phyloP scores from a whole-genome alignment of 1,140 invertebrate species.

The Microplitis mediator region DNA sequence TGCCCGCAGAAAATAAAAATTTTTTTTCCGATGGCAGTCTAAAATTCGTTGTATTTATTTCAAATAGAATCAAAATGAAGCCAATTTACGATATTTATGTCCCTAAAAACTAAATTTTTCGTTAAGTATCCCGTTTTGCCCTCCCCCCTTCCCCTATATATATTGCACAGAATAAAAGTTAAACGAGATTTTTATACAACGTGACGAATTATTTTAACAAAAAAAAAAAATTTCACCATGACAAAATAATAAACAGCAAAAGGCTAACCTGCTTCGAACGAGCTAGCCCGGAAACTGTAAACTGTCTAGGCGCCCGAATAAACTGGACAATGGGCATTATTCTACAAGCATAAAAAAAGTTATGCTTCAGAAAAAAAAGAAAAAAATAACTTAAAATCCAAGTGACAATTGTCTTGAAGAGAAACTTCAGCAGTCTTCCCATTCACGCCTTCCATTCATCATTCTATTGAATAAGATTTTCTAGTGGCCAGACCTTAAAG shows the following conservation, averaged over 20 bases:
- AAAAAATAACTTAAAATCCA: neutral
- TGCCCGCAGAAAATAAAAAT: too few species aligned
- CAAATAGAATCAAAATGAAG: too few species aligned
- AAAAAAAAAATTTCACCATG: too few species aligned
- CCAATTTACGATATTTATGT: too few species aligned
- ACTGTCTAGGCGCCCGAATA: neutral
- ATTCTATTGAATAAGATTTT: constrained; percentile 5
- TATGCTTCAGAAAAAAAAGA: neutral
- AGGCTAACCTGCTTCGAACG: neutral
- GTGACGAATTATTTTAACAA: too few species aligned
- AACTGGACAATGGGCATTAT: constrained; percentile 13
- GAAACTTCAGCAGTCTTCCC: constrained; percentile 12
- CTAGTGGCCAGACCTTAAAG: neutral
- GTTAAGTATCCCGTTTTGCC: too few species aligned
- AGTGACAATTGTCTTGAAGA: constrained; percentile 14
- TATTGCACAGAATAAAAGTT: too few species aligned
- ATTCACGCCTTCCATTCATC: constrained; percentile 24
- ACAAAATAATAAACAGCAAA: too few species aligned
- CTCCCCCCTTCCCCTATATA: too few species aligned
- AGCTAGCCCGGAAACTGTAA: neutral
- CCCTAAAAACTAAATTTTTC: too few species aligned
- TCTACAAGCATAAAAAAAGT: neutral
- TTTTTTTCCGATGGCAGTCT: too few species aligned
- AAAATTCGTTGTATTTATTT: too few species aligned
- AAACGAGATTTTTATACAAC: neutral